These are phyloP conservation scores for Ichneumon xanthorius DNA, from an alignment of 2,888 invertebrate species.

Conservation along the genomic window DNA sequence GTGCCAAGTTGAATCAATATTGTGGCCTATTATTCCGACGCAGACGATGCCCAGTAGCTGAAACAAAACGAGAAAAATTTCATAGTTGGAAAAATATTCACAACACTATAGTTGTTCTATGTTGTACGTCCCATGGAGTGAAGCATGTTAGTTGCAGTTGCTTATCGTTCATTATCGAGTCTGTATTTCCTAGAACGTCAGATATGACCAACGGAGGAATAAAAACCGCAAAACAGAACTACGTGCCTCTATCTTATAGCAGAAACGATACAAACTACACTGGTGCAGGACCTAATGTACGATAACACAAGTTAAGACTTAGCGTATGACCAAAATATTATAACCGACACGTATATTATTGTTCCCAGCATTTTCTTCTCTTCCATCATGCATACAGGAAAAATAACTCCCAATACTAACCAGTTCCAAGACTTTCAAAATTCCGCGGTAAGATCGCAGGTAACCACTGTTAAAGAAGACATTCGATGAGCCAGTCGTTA, in stretches of 20 bases:
- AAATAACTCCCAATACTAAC: constrained; percentile 84
- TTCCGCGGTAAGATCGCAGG: constrained; percentile 91
- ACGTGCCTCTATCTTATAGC: neutral
- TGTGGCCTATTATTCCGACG: constrained; percentile 90
- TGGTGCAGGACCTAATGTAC: neutral
- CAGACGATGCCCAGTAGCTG: constrained; percentile 92
- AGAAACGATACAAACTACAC: neutral
- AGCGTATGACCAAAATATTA: too few relatives aligned
- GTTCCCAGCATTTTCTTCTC: neutral
- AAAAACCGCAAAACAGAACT: neutral
- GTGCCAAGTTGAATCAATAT: constrained; percentile 83
- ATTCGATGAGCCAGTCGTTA: constrained; percentile 92
- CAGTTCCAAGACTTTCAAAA: constrained; percentile 93
- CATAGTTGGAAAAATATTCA: neutral
- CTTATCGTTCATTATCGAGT: neutral
- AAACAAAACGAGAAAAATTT: constrained; percentile 77
- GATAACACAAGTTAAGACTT: neutral
- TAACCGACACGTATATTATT: neutral
- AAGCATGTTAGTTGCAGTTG: neutral
- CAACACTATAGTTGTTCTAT: neutral
- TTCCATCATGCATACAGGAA: neutral
- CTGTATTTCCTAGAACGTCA: too few relatives aligned
- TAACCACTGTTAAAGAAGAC: constrained; percentile 93
- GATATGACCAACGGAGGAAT: neutral
- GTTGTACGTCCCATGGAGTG: neutral